Evolutionary conservation across 2,113 vertebrate species (phyloP), one percentile per base, ranked within the genome.

Genomic region (Cyprinodon variegatus): DNA sequence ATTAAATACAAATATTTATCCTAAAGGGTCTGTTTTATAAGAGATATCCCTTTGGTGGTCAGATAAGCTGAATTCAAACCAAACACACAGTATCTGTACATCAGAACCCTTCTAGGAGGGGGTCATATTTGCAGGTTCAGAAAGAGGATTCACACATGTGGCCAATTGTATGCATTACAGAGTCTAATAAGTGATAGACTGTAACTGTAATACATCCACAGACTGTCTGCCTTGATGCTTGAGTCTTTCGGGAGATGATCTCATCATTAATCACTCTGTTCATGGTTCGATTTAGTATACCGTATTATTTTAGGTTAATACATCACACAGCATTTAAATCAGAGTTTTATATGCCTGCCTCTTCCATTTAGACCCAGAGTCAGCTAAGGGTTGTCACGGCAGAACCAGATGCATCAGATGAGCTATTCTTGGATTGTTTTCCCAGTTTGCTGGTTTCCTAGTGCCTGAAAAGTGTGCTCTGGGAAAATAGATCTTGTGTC

Each of bases 361-460:
- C 65, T 82, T 76, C 80, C 76, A 79, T 85, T 79, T 68, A 78
- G 77, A 91, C 57, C 85, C 63, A 68, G 66, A 85, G 69, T 78
- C 81, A 82, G 80, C 59, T 6, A 43, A 29, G 70, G 79, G 79
- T 85, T 91, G 90, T 90, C 88, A 90, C 77, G 82, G 90, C 86
- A 93, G 82, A 88, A 89, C 81, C 92, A 92, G 88, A 93, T 91
- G 91, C 85, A 67, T 77, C 81, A 80, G 65, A 83, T 87, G 69
- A 71, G 50, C 83, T 90, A 84, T 90, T 90, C 85, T 77, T 68
- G 80, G 77, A 90, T 82, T 82, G 82, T 88, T 91, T 91, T 91
- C 86, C 70, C 88, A 86, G 84, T 68, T 74, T 40, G 79, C 67
- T 20, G 69, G 67, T 85, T 84, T 85, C 77, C 70, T 65, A 39